Percentiles rank a stretch among this genome's conserved stretches.
These are phyloP conservation scores for Nomada goodeniana DNA, from an alignment of 2,888 invertebrate genomes.

Conservation along the genomic window DNA sequence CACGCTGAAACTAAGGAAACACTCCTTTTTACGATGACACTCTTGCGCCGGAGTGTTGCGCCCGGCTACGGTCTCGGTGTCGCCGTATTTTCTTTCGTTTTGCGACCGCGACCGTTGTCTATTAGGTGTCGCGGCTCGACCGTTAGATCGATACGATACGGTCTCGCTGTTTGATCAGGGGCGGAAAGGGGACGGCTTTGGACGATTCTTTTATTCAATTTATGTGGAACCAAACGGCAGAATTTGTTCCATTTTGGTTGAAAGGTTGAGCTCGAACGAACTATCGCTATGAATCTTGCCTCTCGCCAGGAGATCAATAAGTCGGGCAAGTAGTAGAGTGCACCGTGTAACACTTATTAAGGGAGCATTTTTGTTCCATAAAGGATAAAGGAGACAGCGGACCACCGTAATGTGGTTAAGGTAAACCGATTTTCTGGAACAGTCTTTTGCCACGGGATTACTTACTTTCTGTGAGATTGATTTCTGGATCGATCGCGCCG, in stretches of 20 bases:
- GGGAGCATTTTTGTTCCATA: neutral
- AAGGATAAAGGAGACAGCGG: neutral
- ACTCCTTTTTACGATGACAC: slow-evolving; percentile 28
- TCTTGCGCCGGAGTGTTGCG: slow-evolving; percentile 15
- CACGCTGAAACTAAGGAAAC: slow-evolving; percentile 43
- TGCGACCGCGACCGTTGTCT: neutral
- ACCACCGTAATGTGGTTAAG: neutral
- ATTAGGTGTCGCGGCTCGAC: neutral
- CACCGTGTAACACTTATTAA: neutral
- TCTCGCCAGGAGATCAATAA: neutral
- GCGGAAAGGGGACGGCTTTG: too few species aligned
- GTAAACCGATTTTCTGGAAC: neutral
- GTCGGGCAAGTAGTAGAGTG: neutral
- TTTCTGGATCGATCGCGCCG: neutral
- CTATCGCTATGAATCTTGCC: neutral
- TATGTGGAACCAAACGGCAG: too few species aligned
- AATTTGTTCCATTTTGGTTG: too few species aligned
- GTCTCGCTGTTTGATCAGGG: too few species aligned
- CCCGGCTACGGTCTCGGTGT: neutral
- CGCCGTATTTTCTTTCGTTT: neutral
- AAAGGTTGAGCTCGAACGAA: too few species aligned
- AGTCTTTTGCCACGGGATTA: neutral
- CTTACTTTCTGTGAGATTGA: neutral
- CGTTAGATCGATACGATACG: too few species aligned
- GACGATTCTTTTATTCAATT: too few species aligned